phyloP scores from a whole-genome alignment of 2,113 vertebrate species.

The Sisor rabdophorus region DNA sequence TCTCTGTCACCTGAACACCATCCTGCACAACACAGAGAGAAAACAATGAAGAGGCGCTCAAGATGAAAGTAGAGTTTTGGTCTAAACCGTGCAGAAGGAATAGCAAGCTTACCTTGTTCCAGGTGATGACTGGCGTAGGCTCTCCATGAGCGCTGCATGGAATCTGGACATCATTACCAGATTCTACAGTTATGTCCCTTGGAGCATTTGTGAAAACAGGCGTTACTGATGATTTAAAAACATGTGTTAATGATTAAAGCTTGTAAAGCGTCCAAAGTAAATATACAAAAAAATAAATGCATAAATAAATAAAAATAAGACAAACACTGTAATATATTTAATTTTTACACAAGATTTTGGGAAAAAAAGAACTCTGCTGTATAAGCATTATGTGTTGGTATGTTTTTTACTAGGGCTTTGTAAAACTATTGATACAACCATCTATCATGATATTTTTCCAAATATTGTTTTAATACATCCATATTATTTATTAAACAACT shows the following conservation, averaged over 20 bases:
- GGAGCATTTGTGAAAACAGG: constrained; percentile 91
- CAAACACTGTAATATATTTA: not conserved
- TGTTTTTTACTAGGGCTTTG: not conserved
- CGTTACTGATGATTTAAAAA: constrained; percentile 83
- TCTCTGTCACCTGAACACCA: constrained; percentile 94
- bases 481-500: no score
- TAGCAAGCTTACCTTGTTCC: constrained; percentile 88
- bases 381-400: not conserved
- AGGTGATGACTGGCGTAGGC: constrained; percentile 88
- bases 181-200: constrained; percentile 88
- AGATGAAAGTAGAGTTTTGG: not conserved
- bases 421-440: no score
- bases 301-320: not conserved
- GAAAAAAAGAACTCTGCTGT: not conserved
- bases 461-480: no score
- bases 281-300: constrained; percentile 26
- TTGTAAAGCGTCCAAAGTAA: constrained; percentile 27
- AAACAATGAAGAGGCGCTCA: not conserved
- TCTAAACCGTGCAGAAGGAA: not conserved
- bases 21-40: constrained; percentile 70
- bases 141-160: constrained; percentile 92
- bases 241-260: constrained; percentile 66
- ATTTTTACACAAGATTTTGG: not conserved
- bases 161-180: constrained; percentile 89
- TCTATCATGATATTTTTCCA: no score